Evolutionary conservation across 2,113 vertebrate genomes (phyloP).

Genomic region (Drymodes brunneopygia): DNA sequence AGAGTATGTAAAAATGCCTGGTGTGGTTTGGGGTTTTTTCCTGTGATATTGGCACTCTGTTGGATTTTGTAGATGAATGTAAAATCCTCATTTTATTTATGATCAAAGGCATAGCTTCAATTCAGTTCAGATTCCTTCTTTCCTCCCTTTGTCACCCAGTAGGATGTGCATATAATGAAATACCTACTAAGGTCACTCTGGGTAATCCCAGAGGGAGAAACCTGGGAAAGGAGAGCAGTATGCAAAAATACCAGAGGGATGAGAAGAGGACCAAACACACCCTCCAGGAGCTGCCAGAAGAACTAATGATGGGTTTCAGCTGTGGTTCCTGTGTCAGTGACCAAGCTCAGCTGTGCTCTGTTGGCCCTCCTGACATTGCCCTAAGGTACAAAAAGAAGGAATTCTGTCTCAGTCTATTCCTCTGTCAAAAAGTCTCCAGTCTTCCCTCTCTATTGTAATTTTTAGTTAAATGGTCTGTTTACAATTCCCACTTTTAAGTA

Average conservation of each 20-base stretch:
- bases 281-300: neutral
- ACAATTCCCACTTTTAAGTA: neutral
- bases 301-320: neutral
- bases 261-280: neutral
- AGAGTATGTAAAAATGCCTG: neutral
- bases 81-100: neutral
- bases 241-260: neutral
- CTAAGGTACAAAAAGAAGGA: neutral
- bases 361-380: neutral
- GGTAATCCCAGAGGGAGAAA: neutral
- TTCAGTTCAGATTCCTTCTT: neutral
- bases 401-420: neutral
- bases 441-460: neutral
- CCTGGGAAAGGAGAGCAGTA: neutral
- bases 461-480: neutral
- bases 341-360: neutral
- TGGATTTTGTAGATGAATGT: neutral
- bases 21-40: rapidly evolving
- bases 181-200: neutral
- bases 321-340: neutral
- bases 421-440: neutral
- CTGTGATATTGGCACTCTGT: neutral
- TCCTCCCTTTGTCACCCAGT: neutral
- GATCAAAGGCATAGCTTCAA: neutral
- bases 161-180: neutral